Evolutionary conservation across 53 echinoderm and acorn worm species (phyloP).

Genomic region (Astropecten irregularis): DNA sequence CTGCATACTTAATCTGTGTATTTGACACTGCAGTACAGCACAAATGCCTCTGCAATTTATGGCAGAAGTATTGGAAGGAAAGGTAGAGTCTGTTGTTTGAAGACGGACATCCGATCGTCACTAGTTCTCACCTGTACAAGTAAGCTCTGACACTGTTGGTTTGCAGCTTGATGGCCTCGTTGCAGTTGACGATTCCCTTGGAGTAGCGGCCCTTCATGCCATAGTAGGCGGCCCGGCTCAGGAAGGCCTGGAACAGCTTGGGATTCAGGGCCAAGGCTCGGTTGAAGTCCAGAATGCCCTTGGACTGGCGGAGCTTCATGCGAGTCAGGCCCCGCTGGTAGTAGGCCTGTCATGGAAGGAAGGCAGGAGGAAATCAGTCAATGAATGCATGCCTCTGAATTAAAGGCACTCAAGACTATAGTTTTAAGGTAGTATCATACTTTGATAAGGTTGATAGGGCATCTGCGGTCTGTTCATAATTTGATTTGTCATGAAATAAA

Average conservation of each 20-base stretch:
- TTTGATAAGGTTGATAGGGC: too few species aligned
- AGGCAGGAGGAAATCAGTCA: background rate
- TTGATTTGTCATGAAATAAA: too few species aligned
- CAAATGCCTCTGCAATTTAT: too few species aligned
- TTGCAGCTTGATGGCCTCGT: slow-evolving; percentile 90
- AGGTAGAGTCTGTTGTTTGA: too few species aligned
- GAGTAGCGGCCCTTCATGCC: slow-evolving; percentile 97
- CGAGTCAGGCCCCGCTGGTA: slow-evolving; percentile 97
- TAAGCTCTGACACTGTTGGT: slow-evolving; percentile 91
- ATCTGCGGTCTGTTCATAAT: too few species aligned
- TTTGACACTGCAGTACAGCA: too few species aligned
- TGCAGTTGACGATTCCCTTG: slow-evolving; percentile 97
- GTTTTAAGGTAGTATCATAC: too few species aligned
- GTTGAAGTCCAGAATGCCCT: slow-evolving; percentile 99
- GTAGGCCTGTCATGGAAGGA: slow-evolving; percentile 70
- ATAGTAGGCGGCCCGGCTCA: slow-evolving; percentile 95
- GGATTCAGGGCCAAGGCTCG: slow-evolving; percentile 93
- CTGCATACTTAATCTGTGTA: too few species aligned
- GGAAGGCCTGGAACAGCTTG: slow-evolving; percentile 85
- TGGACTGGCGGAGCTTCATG: slow-evolving; percentile 87
- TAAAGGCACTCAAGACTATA: background rate
- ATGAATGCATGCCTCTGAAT: background rate
- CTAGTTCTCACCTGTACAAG: slow-evolving; percentile 94
- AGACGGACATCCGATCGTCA: too few species aligned
- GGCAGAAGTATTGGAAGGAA: too few species aligned